These are phyloP conservation scores for Epizoanthus illoricatus DNA, from an alignment of 92 coral and sea anemone genomes.

Conservation along the genomic window DNA sequence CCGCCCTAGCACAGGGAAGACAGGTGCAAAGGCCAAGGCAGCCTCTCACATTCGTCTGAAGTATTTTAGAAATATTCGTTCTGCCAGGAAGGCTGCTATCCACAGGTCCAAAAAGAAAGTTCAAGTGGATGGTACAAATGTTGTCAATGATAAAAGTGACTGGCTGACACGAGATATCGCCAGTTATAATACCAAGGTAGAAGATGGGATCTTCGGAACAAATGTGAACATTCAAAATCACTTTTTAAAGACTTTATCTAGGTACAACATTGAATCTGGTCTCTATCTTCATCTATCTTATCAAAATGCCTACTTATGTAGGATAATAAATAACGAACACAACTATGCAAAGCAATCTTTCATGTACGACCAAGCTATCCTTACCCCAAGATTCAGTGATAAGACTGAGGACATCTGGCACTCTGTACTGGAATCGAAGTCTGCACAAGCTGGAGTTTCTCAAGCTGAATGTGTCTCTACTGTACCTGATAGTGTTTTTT, in stretches of 20 bases:
- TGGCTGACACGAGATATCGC: constrained; percentile 37
- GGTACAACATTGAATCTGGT: too few species aligned
- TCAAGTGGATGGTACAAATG: not conserved
- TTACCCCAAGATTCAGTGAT: constrained; percentile 40
- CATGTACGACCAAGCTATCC: constrained; percentile 37
- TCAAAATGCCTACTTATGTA: too few species aligned
- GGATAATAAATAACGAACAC: constrained; percentile 17
- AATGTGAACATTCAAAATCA: too few species aligned
- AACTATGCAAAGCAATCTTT: constrained; percentile 36
- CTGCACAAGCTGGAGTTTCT: constrained; percentile 2
- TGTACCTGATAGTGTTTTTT: too few species aligned
- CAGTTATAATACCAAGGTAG: too few species aligned
- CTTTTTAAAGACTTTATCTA: too few species aligned
- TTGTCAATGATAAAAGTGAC: constrained; percentile 19
- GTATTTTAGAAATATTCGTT: constrained; percentile 38
- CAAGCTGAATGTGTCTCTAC: not conserved
- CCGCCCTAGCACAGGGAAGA: constrained; percentile 12
- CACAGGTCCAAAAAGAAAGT: constrained; percentile 23
- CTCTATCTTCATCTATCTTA: too few species aligned
- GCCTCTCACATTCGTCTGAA: constrained; percentile 52
- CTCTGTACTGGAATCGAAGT: constrained; percentile 32
- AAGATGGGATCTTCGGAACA: too few species aligned
- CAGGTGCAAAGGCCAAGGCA: constrained; percentile 39
- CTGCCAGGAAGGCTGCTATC: constrained; percentile 33
- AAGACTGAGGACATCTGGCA: constrained; percentile 56